Evolutionary conservation across 2,888 invertebrate genomes (phyloP), one percentile per base, ranked within the genome.

Genomic region (Philereme transversata): DNA sequence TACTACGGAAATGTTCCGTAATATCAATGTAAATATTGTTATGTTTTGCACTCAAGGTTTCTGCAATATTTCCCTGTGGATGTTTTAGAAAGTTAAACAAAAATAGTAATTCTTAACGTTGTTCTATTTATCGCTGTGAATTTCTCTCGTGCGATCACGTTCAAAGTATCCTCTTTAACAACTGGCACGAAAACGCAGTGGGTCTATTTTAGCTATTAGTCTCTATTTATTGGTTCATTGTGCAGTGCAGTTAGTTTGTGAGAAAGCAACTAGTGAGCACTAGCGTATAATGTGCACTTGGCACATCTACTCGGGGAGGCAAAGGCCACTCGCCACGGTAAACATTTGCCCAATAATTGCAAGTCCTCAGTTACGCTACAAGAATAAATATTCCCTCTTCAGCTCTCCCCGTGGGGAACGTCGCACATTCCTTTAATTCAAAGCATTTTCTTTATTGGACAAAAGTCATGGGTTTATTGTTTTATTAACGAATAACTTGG

Each of bases 341-440:
- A 90, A 90, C 86, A 88, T 90, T 91, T 89, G 82, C 83, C 88
- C 90, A 88, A 89, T 90, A 88, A 91, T 89, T 90, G 88, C 83
- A 82, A 86, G 84, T 87, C 84, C 79, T 85, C 83, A 81, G 86
- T 84, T 83, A 88, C 87, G 84, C 81, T 81, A 69, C 77, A 81
- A 77, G 87, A 88, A 88, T 88, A 88, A 87, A 87, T 88, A 87
- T 84, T 82, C 81, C 72, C 74, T 77, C 77, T 62, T 75, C 75
- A 40, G 45, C 40, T 44, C 33, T 36, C 41, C 75, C 82, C 80
- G 79, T 74, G 74, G 80, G 78, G 83, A 84, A 82, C 81, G 79
- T 76, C 79, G 78, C 77, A 72, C 78, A 82, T 84, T 81, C 82
- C 81, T 82, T 78, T 78, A 81, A 83, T 87, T 85, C 79, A 79